phyloP scores from a whole-genome alignment of 2,113 vertebrate genomes.

The Phalacrocorax carbo region DNA sequence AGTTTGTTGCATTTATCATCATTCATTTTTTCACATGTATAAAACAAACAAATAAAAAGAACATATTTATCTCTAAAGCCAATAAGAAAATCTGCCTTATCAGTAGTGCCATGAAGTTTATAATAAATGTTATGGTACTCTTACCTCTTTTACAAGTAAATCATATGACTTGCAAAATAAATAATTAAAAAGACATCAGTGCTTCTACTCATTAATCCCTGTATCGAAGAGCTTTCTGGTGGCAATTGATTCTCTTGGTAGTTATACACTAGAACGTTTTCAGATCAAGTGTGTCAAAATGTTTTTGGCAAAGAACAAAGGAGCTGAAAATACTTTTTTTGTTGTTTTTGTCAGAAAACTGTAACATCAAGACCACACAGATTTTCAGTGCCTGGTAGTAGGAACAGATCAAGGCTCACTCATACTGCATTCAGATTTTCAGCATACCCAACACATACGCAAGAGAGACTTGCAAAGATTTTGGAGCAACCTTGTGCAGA shows the following conservation, averaged over 20 bases:
- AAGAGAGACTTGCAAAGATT: not conserved
- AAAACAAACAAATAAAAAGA: not conserved
- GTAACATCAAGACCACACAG: not conserved
- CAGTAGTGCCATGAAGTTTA: not conserved
- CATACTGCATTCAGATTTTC: not conserved
- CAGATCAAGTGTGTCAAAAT: not conserved
- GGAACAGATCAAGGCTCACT: not conserved
- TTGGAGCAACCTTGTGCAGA: not conserved
- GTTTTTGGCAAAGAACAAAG: not conserved
- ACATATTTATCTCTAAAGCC: not conserved
- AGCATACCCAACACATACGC: not conserved
- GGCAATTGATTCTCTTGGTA: not conserved
- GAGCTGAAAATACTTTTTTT: not conserved
- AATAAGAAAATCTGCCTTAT: not conserved
- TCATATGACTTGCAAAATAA: not conserved
- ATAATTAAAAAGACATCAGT: not conserved
- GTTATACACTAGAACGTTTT: not conserved
- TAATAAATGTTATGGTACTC: not conserved
- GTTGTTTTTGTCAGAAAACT: not conserved
- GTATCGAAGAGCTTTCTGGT: not conserved
- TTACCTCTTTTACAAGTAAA: not conserved
- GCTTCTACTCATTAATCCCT: not conserved
- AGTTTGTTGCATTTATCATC: not conserved
- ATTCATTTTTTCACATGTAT: not conserved
- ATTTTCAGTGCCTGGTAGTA: not conserved